These are phyloP conservation scores for Trachelipus rathkii DNA, from an alignment of 1,140 invertebrate species.

Conservation along the genomic window DNA sequence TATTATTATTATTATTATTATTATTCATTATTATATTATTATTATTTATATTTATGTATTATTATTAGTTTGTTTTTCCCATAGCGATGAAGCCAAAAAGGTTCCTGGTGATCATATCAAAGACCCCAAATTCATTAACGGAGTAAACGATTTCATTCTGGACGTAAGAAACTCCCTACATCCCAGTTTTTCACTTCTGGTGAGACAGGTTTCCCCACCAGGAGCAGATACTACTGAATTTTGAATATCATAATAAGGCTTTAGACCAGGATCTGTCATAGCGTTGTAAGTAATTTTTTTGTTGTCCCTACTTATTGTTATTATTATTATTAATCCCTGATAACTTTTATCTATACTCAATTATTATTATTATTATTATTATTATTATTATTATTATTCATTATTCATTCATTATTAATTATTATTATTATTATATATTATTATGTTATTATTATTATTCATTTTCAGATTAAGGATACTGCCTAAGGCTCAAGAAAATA, in stretches of 20 bases:
- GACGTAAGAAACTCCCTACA: constrained; percentile 67
- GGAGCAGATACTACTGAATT: constrained; percentile 56
- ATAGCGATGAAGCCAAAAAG: constrained; percentile 36
- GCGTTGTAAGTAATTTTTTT: constrained; percentile 73
- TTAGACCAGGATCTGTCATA: constrained; percentile 79
- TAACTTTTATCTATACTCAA: too few relatives aligned
- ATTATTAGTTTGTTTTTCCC: background rate
- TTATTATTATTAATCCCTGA: too few relatives aligned
- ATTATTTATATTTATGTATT: too few relatives aligned
- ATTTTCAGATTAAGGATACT: constrained; percentile 62
- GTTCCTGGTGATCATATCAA: constrained; percentile 35
- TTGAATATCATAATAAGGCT: constrained; percentile 58
- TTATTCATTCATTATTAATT: too few relatives aligned
- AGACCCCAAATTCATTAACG: constrained; percentile 64
- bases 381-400: constrained; percentile 42
- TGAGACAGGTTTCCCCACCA: constrained; percentile 56
- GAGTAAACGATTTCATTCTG: constrained; percentile 71
- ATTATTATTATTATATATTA: too few relatives aligned
- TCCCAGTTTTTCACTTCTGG: constrained; percentile 64
- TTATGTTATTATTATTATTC: too few relatives aligned
- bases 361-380: too few relatives aligned
- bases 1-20: too few relatives aligned
- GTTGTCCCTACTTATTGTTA: too few relatives aligned
- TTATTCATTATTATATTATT: too few relatives aligned
- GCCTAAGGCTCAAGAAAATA: constrained; percentile 46